Conservation (phyloP, 2,797 vertebrate genomes). For the Holocentrus rufus region DNA sequence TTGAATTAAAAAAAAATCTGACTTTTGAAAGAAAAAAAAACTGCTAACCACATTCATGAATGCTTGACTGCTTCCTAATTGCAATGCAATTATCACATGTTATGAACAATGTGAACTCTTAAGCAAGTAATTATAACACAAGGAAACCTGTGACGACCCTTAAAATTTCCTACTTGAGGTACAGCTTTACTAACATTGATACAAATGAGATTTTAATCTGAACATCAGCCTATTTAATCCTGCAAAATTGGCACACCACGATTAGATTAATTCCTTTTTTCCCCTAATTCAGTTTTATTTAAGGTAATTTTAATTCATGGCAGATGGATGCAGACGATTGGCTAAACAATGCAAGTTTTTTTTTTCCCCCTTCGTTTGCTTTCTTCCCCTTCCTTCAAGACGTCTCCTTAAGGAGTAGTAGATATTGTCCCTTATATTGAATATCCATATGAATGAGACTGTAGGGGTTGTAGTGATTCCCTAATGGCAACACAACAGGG, state of each 20-base stretch:
- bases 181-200: constrained; percentile 70
- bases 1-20: constrained; percentile 74
- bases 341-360: constrained; percentile 19
- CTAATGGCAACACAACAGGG: constrained; percentile 51
- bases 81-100: constrained; percentile 80
- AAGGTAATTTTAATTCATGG: constrained; percentile 29
- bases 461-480: constrained; percentile 54
- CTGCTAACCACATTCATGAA: constrained; percentile 78
- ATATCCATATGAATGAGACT: constrained; percentile 55
- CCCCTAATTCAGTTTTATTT: constrained; percentile 29
- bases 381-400: constrained; percentile 18
- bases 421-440: constrained; percentile 44
- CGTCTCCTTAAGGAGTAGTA: constrained; percentile 16
- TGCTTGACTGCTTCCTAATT: constrained; percentile 82
- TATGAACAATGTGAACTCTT: constrained; percentile 82
- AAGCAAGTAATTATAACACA: constrained; percentile 82
- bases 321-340: constrained; percentile 39
- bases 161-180: constrained; percentile 72
- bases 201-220: constrained; percentile 78
- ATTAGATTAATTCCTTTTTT: constrained; percentile 44
- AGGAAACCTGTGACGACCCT: constrained; percentile 78
- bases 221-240: constrained; percentile 67
- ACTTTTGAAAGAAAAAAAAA: constrained; percentile 71
- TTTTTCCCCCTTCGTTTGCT: constrained; percentile 10
- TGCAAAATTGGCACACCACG: constrained; percentile 50